Percentiles rank a stretch among this genome's conserved stretches.
phyloP scores from a whole-genome alignment of 1,140 invertebrate genomes.

The Tetranychus cinnabarinus region DNA sequence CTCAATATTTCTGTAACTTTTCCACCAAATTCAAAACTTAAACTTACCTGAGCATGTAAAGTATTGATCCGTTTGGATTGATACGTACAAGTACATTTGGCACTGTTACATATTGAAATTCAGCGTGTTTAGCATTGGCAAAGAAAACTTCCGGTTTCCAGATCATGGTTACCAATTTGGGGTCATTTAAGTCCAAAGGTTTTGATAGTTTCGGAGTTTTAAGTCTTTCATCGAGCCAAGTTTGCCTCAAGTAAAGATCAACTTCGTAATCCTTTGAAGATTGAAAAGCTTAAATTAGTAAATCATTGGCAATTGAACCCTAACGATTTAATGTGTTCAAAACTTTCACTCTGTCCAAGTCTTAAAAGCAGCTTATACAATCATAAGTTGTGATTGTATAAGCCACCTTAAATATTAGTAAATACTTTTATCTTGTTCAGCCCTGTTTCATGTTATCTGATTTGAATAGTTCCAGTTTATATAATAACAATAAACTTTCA shows the following conservation, averaged over 20 bases:
- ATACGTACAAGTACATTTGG: slow-evolving; percentile 40
- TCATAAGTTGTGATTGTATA: too few relatives aligned
- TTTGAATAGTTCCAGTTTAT: too few relatives aligned
- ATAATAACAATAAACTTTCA: too few relatives aligned
- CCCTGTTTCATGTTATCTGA: too few relatives aligned
- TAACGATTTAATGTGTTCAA: too few relatives aligned
- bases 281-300: too few relatives aligned
- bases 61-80: slow-evolving; percentile 31
- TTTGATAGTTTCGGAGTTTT: slow-evolving; percentile 26
- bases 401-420: too few relatives aligned
- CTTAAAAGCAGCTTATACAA: too few relatives aligned
- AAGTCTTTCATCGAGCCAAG: slow-evolving; percentile 7
- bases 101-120: slow-evolving; percentile 38
- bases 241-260: slow-evolving; percentile 22
- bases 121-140: slow-evolving; percentile 37
- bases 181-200: slow-evolving; percentile 30
- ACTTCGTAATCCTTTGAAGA: slow-evolving; percentile 17
- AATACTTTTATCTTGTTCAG: too few relatives aligned
- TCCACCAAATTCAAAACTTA: too few relatives aligned
- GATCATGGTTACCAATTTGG: slow-evolving; percentile 30
- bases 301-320: neutral
- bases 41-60: slow-evolving; percentile 34
- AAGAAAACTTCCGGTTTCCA: slow-evolving; percentile 46
- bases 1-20: too few relatives aligned
- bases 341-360: too few relatives aligned